Base-by-base conservation (phyloP, 2,888 invertebrate species). In the Pachycephus smyrnensis region DNA sequence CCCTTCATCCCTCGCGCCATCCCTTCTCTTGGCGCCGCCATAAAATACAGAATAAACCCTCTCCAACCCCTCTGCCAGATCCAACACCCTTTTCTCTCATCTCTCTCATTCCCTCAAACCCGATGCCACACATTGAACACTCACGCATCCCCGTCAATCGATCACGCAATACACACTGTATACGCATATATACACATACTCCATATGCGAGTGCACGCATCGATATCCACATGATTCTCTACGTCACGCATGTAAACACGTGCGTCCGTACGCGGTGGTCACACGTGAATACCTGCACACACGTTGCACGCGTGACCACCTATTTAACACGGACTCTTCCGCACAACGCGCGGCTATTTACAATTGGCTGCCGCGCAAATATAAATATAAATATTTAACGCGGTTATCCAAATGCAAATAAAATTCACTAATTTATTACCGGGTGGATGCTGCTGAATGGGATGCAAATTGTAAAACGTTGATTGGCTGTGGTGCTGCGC, bases 1-100 rank as follows among this genome's bases (percentile, higher is more conserved):
- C 82, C 80, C 76, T 79, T 23, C 40, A 9, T 23, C 40, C 40
- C 40, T 23, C 40, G 40, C 15, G 40, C 15, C 55, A 55, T 55
- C 55, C 55, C 55, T 55, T 55, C 55, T 55, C 55, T 55, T 82
- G 82, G 81, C 82, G 83, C 68, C 79, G 86, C 86, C 88, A 89
- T 90, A 90, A 90, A 90, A 90, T 89, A 90, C 87, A 87, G 88
- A 88, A 89, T 89, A 88, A 89, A 90, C 86, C 88, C 86, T 83
- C 85, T 80, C 82, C 82, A 84, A 82, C 78, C 76, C 80, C 82
- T 33, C 71, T 71, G 79, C 79, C 69, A 30, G 69, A 15, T 15
- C 40, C 40, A 15, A 15, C 40, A 40, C 55, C 55, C 55, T 55
- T 23, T 55, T 55, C 55, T 9, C 55, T 23, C 55, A 55, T 55